phyloP scores from a whole-genome alignment of 2,888 invertebrate species.

The Leptogaster cylindrica region DNA sequence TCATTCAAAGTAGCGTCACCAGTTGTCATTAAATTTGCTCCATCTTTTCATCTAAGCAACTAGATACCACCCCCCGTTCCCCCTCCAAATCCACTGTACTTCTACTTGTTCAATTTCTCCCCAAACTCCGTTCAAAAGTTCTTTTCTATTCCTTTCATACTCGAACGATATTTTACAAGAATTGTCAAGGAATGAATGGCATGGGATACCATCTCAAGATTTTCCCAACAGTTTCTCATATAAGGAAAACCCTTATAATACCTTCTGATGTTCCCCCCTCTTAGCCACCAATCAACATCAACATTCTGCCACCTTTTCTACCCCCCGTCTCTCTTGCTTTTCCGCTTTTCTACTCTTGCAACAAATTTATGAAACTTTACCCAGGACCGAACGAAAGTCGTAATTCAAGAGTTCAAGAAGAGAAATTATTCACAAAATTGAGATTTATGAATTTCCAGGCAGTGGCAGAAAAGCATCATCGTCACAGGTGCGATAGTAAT shows the following conservation, averaged over 20 bases:
- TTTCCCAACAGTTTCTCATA: background rate
- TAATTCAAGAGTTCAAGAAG: conserved; percentile 40
- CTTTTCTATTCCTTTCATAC: conserved; percentile 5
- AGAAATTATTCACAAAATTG: conserved; percentile 39
- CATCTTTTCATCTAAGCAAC: conserved; percentile 1
- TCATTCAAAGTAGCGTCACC: conserved; percentile 11
- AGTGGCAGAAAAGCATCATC: conserved; percentile 38
- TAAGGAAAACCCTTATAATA: background rate
- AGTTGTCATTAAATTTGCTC: conserved; percentile 22
- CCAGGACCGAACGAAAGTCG: conserved; percentile 32
- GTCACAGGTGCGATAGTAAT: conserved; percentile 39
- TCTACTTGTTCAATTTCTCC: background rate
- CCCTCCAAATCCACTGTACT: background rate
- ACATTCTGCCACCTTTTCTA: background rate
- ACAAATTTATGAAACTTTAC: conserved; percentile 36
- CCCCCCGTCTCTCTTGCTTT: background rate
- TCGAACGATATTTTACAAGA: conserved; percentile 3
- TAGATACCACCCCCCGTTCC: background rate
- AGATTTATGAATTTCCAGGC: conserved; percentile 38
- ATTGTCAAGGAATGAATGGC: background rate
- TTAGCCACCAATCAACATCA: background rate
- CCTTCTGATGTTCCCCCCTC: background rate
- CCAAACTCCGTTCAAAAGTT: background rate
- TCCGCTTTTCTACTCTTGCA: background rate
- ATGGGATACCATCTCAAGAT: conserved; percentile 2